Base-by-base conservation (phyloP, 1,140 invertebrate genomes). In the Penaeus japonicus region DNA sequence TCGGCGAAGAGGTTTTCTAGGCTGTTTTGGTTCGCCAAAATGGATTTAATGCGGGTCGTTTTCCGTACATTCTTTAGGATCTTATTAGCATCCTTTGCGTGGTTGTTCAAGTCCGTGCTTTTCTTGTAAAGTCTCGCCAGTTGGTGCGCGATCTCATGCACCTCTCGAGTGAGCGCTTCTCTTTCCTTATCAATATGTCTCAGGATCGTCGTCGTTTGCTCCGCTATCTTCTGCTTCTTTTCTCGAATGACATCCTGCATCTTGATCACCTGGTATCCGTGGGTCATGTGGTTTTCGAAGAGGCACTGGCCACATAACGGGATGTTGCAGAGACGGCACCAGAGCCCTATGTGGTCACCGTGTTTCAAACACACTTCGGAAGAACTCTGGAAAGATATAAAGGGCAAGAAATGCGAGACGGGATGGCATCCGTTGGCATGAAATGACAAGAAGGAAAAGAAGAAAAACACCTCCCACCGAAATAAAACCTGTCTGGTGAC, bases 251-350 rank as follows among this genome's bases (percentile, higher is more conserved):
- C 54, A 22, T 20, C 20, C 1, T 88, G 86, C 20, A 57, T 39
- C 54, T 65, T 57, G 24, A 75, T 30, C 2, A 88, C 86, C 30
- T 57, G 54, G 59, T 88, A 81, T 12, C 70, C 80, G 5, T 75
- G 62, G 0, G 32, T 35, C 47, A 88, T 75, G 80, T 88, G 86
- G 10, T 65, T 53, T 55, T 88, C 86, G 17, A 84, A 59, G 47
- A 88, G 86, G 22, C 86, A 88, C 30, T 88, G 80, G 12, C 86
- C 86, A 62, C 86, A 88, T 53, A 88, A 54, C 20, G 78, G 18
- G 70, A 35, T 62, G 17, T 57, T 65, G 54, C 86, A 88, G 15
- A 55, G n/a, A 20, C 24, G 54, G 53, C 86, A 88, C 86, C 86
- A 88, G 18, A 88, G 35, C 70, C 73, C 65, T 18, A 75, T 27